Evolutionary conservation across 2,113 vertebrate genomes (phyloP), one percentile per base, ranked within the genome.

Genomic region (Anseranas semipalmata): DNA sequence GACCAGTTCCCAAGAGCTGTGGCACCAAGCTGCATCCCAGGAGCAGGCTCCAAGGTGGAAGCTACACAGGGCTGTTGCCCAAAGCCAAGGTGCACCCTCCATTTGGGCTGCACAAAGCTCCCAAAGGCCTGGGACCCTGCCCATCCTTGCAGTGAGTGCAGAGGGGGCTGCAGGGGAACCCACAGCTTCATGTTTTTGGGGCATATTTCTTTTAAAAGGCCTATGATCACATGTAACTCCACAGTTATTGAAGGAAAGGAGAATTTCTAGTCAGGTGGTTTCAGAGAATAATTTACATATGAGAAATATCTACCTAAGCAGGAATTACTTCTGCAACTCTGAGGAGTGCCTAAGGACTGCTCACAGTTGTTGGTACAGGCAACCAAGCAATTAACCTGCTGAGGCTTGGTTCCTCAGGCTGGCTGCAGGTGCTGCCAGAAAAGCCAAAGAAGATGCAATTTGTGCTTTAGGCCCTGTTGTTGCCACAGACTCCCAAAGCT

Each of bases 161-260:
- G 77, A 63, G 43, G 46, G 24, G 43, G 27, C 59, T 91, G 67
- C 41, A 70, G 33, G 62, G 14, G 82, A 85, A 3, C 10, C 21
- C 39, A 32, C 16, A 50, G 4, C 12, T 74, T 67, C 12, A 7
- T 7, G 8, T 65, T 73, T 79, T 41, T 35, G 33, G 75, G 35
- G 35, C 33, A 45, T 12, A 1, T 14, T 0, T 3, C 67, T 67
- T 60, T 70, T 21, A 8, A 63, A 74, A 55, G 55, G 13, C 32
- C 60, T 74, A 4, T 0, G 0, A 25, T 66, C 81, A 74, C 12
- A 3, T 0, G 7, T 17, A 43, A 46, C 55, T 45, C 43, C 55
- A 28, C 16, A n/a, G 32, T 50, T 66, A n/a, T 35, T 43, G 65
- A 65, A 39, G 50, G 24, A 80, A 82, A 83, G 53, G 66, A 27